phyloP scores from a whole-genome alignment of 2,113 vertebrate genomes.

The Strix uralensis region DNA sequence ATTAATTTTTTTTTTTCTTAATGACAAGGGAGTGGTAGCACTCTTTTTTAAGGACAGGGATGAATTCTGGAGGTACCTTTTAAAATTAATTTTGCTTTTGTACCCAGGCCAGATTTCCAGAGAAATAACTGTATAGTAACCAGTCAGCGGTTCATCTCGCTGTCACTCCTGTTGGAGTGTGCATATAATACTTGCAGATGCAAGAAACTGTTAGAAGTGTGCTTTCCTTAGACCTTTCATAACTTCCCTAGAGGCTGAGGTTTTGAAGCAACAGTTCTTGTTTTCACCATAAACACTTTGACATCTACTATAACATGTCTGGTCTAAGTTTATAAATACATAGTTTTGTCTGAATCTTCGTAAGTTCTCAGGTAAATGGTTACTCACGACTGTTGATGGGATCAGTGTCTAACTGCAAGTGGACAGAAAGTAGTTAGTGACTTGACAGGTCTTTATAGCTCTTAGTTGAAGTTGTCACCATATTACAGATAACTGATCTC shows the following conservation, averaged over 20 bases:
- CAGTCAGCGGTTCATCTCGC: neutral
- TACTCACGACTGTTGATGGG: neutral
- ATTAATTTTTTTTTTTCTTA: neutral
- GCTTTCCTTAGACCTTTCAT: neutral
- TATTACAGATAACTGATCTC: too few species aligned
- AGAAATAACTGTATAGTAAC: neutral
- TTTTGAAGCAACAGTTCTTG: neutral
- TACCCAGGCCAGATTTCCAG: neutral
- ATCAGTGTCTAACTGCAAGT: too few species aligned
- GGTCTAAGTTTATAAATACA: neutral
- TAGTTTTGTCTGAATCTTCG: neutral
- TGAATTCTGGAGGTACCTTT: neutral
- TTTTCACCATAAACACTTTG: neutral
- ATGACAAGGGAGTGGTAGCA: neutral
- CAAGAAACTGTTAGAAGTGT: neutral
- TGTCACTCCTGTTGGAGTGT: neutral
- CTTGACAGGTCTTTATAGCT: neutral
- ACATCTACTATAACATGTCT: neutral
- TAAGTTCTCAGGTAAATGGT: neutral
- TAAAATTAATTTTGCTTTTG: neutral
- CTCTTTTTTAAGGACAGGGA: neutral
- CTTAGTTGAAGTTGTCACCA: neutral
- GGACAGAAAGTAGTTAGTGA: neutral
- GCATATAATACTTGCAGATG: neutral
- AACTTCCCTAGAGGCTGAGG: neutral